Base-by-base conservation (phyloP, 2,113 vertebrate species). In the Oncorhynchus kisutch region DNA sequence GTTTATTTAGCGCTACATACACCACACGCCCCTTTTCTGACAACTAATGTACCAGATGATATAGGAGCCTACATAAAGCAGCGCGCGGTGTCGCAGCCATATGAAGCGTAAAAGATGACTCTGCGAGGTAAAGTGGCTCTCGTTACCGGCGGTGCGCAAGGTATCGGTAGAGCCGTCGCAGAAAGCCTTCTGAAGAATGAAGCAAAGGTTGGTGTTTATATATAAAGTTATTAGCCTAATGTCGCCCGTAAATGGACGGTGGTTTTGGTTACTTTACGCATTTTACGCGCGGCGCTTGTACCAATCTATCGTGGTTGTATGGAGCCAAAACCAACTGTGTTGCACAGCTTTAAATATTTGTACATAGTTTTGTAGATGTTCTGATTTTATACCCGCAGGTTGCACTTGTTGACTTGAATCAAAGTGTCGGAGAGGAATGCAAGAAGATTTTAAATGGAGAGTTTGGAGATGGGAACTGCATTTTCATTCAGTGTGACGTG, bases 81-180 rank as follows among this genome's bases (percentile, higher is more conserved):
- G 49, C 31, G 54, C 51, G 25, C 72, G 73, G 57, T 76, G 70
- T 45, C 31, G 45, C 20, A 60, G 18, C 22, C 70, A 31, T 29
- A 66, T 59, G 45, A 57, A 27, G 73, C 48, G 77, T 72, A 67
- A 82, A 71, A 68, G 86, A 97, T 99, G 97, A 94, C 96, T 86
- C 93, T 97, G 79, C 91, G 86, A 78, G 95, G 95, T 48, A 99
- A 94, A 92, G 96, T 98, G 87, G 97, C 96, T 22, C 92, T 99
- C 90, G 95, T 99, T 83, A 99, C 97, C 0, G 97, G 97, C 13
- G 97, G 95, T 4, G 97, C 96, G 6, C 97, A 99, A 89, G 97
- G 97, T 78, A 99, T 99, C n/a, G 97, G 97, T 51, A 88, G 91
- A 66, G 96, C 97, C 0, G 94, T 91, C 39, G 94, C 92, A 0